phyloP scores from a whole-genome alignment of 2,888 invertebrate species.

The Drosophila macrospina region DNA sequence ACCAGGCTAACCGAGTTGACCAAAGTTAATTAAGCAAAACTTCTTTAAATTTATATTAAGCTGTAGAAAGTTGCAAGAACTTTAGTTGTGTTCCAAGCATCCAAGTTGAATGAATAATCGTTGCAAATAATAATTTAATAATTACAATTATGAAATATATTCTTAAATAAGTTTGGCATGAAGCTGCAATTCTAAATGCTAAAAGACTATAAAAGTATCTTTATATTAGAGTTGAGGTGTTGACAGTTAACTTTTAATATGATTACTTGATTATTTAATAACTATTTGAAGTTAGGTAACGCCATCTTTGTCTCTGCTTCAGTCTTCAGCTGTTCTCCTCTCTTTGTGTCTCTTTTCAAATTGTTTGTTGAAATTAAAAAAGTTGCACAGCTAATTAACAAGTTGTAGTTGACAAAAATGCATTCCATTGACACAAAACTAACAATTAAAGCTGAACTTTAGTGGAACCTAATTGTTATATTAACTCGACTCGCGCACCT shows the following conservation, averaged over 20 bases:
- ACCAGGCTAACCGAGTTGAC: conserved; percentile 11
- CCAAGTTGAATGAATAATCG: no score
- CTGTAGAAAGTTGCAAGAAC: conserved; percentile 7
- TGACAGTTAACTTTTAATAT: no score
- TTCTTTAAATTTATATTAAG: conserved; percentile 8
- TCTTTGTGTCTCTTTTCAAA: no score
- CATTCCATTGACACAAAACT: conserved; percentile 31
- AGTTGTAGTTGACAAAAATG: conserved; percentile 10
- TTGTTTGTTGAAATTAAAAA: no score
- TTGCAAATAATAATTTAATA: not conserved
- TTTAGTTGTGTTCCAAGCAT: not conserved
- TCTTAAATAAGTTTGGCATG: no score
- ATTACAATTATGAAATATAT: not conserved
- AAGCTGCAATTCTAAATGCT: no score
- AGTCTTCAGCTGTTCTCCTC: not conserved
- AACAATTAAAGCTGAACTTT: conserved; percentile 57
- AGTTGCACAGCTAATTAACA: conserved; percentile 49
- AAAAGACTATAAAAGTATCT: no score
- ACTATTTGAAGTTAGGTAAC: no score
- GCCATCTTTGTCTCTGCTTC: not conserved
- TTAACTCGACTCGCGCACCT: conserved; percentile 45
- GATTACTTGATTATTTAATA: no score
- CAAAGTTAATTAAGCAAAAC: conserved; percentile 34
- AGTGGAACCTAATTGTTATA: conserved; percentile 59
- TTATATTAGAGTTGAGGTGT: no score